Evolutionary conservation across 1,140 invertebrate genomes (phyloP).

Genomic region (Nixonia krombeini): DNA sequence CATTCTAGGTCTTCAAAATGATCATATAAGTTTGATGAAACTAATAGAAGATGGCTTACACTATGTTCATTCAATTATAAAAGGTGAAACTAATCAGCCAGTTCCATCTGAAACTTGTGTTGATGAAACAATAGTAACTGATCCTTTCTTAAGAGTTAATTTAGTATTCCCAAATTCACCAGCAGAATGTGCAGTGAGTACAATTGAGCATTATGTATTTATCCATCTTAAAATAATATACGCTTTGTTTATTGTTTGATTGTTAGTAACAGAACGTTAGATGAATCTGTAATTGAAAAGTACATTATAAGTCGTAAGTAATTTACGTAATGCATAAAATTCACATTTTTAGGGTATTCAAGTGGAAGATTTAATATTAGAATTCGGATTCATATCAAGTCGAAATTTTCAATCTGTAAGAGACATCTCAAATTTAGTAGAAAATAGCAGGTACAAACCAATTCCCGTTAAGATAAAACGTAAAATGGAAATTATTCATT

Average conservation of each 20-base stretch:
- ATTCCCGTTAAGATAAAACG: constrained; percentile 77
- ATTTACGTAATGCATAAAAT: not conserved
- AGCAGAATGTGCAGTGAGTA: constrained; percentile 81
- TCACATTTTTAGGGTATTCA: constrained; percentile 78
- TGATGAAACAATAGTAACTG: constrained; percentile 33
- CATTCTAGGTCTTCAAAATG: constrained; percentile 87
- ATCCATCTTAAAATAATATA: not conserved
- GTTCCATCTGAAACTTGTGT: constrained; percentile 10
- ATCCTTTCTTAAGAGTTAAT: constrained; percentile 81
- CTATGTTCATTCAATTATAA: constrained; percentile 69
- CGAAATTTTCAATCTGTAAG: constrained; percentile 81
- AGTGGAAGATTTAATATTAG: constrained; percentile 80
- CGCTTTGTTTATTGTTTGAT: constrained; percentile 27
- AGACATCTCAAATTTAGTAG: constrained; percentile 80
- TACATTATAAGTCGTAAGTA: too few relatives aligned
- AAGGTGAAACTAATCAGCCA: constrained; percentile 10
- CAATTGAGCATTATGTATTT: not conserved
- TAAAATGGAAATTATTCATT: constrained; percentile 60
- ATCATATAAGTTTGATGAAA: constrained; percentile 88
- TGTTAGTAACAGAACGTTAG: too few relatives aligned
- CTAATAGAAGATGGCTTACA: constrained; percentile 85
- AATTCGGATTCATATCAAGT: constrained; percentile 87
- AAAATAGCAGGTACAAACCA: constrained; percentile 79
- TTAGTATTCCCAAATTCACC: constrained; percentile 84
- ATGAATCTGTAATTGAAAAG: too few relatives aligned